Evolutionary conservation across 2,113 vertebrate species (phyloP).

Genomic region (Heterotis niloticus): DNA sequence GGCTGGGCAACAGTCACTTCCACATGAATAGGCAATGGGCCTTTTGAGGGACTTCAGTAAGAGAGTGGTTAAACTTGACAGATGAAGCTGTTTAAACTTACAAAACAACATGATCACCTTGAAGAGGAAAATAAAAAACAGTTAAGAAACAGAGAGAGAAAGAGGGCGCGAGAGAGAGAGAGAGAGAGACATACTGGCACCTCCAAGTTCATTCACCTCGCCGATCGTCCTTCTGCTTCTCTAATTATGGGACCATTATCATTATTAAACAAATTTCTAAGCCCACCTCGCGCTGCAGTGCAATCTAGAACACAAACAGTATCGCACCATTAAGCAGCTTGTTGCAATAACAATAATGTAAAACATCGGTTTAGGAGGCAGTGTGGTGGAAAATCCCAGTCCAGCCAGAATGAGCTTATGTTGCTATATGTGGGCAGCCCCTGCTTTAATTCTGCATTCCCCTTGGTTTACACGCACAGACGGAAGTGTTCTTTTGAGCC

Average conservation of each 20-base stretch:
- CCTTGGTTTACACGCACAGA: background rate
- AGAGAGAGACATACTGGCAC: background rate
- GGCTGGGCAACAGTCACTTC: slow-evolving; percentile 82
- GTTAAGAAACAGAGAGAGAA: too few species aligned
- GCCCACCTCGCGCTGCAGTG: slow-evolving; percentile 1
- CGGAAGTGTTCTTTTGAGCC: background rate
- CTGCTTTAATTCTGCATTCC: background rate
- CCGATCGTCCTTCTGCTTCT: slow-evolving; percentile 8
- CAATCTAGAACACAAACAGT: slow-evolving; percentile 31
- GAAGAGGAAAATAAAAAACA: slow-evolving; percentile 29
- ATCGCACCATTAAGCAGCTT: slow-evolving; percentile 24
- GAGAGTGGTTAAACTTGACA: slow-evolving; percentile 84
- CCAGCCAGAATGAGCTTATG: slow-evolving; percentile 15
- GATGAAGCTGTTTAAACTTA: slow-evolving; percentile 63
- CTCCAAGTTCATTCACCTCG: slow-evolving; percentile 1
- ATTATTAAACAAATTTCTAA: slow-evolving; percentile 28
- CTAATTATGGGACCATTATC: slow-evolving; percentile 30
- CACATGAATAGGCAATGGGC: slow-evolving; percentile 95
- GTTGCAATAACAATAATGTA: slow-evolving; percentile 29
- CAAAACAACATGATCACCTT: slow-evolving; percentile 16
- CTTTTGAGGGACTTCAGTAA: slow-evolving; percentile 79
- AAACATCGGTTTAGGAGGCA: slow-evolving; percentile 14
- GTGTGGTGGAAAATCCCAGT: slow-evolving; percentile 17
- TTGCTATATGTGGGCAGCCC: background rate
- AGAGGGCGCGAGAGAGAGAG: background rate